Evolutionary conservation across 2,888 invertebrate species (phyloP).

Genomic region (Diarsia dahlii): DNA sequence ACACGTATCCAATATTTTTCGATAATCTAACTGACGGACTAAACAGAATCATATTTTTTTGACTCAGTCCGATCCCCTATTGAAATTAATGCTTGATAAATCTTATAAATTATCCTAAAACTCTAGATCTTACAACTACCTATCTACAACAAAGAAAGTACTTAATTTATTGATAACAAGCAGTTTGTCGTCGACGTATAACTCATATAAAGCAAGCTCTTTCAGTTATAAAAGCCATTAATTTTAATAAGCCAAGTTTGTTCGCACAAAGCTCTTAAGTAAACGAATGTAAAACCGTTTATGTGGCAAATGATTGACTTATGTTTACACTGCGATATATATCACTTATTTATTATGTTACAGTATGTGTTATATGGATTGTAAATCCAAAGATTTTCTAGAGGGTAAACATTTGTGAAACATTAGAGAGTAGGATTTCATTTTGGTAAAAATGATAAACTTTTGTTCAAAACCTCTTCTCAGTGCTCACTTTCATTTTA

Average conservation of each 20-base stretch:
- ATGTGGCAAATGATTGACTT: constrained; percentile 60
- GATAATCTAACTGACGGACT: no score
- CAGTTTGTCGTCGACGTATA: constrained; percentile 23
- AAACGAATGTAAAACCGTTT: constrained; percentile 52
- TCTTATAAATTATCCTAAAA: neutral
- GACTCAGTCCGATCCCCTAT: no score
- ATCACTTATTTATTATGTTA: constrained; percentile 33
- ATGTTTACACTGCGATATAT: constrained; percentile 55
- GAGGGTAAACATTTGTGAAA: neutral
- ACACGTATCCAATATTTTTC: no score
- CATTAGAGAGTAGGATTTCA: neutral
- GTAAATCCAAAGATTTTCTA: neutral
- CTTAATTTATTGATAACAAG: constrained; percentile 23
- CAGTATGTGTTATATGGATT: neutral
- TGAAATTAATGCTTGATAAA: no score
- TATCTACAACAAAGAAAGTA: neutral
- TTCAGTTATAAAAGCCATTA: constrained; percentile 43
- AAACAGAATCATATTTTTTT: no score
- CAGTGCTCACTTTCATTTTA: no score
- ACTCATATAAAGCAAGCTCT: constrained; percentile 32
- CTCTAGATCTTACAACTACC: neutral
- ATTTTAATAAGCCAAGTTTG: constrained; percentile 42
- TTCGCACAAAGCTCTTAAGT: constrained; percentile 51
- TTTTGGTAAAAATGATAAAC: neutral
- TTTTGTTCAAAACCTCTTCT: no score